A percentile compares a stretch with the other conserved stretches of the same genome.
These are phyloP conservation scores for Paedocypris micromegethes DNA, from an alignment of 2,797 vertebrate species.

Conservation along the genomic window DNA sequence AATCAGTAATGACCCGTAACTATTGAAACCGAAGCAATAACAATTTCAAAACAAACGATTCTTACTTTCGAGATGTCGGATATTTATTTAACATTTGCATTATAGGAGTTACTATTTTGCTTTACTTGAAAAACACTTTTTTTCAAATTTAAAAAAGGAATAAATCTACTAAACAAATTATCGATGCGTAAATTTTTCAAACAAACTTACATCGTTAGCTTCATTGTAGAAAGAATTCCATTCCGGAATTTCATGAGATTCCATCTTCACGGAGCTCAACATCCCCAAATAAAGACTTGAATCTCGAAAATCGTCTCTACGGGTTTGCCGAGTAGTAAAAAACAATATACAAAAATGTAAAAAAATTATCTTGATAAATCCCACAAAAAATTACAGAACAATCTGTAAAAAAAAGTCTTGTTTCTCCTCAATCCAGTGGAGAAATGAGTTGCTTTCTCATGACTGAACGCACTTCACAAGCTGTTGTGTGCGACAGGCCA, in stretches of 20 bases:
- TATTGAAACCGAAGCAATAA: too few species aligned
- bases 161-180: too few species aligned
- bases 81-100: too few species aligned
- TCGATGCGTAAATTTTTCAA: neutral
- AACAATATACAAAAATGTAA: neutral
- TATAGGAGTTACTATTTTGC: too few species aligned
- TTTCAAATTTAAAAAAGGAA: too few species aligned
- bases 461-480: slow-evolving; percentile 7
- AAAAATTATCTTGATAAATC: slow-evolving; percentile 10
- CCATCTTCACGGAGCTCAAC: slow-evolving; percentile 85
- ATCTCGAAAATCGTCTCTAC: slow-evolving; percentile 19
- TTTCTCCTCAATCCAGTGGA: slow-evolving; percentile 11
- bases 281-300: slow-evolving; percentile 65
- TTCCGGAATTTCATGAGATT: slow-evolving; percentile 77
- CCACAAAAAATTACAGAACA: slow-evolving; percentile 2
- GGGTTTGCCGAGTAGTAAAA: neutral
- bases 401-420: slow-evolving; percentile 9
- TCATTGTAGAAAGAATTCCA: slow-evolving; percentile 81
- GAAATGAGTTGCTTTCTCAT: slow-evolving; percentile 28
- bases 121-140: too few species aligned
- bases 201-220: slow-evolving; percentile 69
- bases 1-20: too few species aligned
- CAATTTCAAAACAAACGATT: too few species aligned
- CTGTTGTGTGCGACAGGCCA: neutral
- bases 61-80: too few species aligned